A percentile compares a stretch with the other conserved stretches of the same genome.
Conservation (phyloP, 2,888 invertebrate genomes). For the Himalopsyche kuldschensis region DNA sequence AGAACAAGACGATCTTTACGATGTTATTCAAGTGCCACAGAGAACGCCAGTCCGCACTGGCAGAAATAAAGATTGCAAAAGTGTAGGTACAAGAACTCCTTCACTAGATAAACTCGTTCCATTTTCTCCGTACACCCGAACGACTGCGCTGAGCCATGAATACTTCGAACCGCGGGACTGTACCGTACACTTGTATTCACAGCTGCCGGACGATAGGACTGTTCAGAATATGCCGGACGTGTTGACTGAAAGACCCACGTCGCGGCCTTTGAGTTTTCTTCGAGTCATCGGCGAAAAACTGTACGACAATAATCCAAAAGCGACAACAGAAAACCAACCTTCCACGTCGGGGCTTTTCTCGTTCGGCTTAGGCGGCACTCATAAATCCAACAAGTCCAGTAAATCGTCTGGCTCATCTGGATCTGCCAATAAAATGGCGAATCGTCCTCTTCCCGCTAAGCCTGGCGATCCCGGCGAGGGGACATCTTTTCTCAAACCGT, state of each 20-base stretch:
- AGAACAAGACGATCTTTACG: conserved; percentile 65
- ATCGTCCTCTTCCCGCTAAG: conserved; percentile 70
- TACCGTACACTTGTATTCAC: conserved; percentile 65
- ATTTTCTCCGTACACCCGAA: conserved; percentile 53
- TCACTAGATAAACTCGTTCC: conserved; percentile 62
- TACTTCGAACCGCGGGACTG: conserved; percentile 60
- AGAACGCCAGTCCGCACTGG: conserved; percentile 46
- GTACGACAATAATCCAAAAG: conserved; percentile 34
- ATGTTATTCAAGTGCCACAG: conserved; percentile 58
- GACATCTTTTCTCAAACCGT: conserved; percentile 46
- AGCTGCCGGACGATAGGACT: conserved; percentile 57
- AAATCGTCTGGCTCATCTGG: conserved; percentile 47
- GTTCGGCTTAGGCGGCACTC: conserved; percentile 46
- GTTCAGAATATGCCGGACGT: conserved; percentile 50
- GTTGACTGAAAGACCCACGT: conserved; percentile 50
- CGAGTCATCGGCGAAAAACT: conserved; percentile 62
- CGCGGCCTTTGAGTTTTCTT: conserved; percentile 62
- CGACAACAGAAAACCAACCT: neutral
- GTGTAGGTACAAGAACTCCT: conserved; percentile 61
- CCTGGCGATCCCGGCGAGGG: conserved; percentile 57
- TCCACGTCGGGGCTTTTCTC: conserved; percentile 45
- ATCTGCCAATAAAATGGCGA: conserved; percentile 63
- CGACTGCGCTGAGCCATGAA: conserved; percentile 53
- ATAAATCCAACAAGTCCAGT: conserved; percentile 39
- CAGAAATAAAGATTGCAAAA: conserved; percentile 55